These are phyloP conservation scores for Elegia similella DNA, from an alignment of 2,888 invertebrate species.

Conservation along the genomic window DNA sequence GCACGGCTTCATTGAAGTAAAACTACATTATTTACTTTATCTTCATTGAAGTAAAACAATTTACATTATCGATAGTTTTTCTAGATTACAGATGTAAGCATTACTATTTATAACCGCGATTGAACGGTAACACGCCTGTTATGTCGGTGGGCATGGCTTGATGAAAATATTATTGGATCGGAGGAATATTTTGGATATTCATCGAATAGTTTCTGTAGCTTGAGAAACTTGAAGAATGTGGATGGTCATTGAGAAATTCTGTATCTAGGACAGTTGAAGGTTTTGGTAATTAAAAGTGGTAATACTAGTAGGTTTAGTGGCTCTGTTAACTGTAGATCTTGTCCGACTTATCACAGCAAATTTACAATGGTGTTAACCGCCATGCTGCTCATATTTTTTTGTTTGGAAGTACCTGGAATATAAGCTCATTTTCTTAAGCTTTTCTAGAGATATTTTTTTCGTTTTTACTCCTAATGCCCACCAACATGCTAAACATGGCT, in stretches of 20 bases:
- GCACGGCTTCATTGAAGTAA: slow-evolving; percentile 16
- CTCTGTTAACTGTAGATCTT: too few relatives aligned
- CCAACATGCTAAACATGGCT: too few relatives aligned
- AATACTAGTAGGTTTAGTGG: too few relatives aligned
- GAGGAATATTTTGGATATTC: background rate
- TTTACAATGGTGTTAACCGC: too few relatives aligned
- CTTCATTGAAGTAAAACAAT: slow-evolving; percentile 52
- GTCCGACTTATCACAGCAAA: too few relatives aligned
- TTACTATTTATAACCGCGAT: slow-evolving; percentile 45
- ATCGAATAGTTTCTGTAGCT: background rate
- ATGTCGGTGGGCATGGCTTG: slow-evolving; percentile 28
- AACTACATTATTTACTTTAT: slow-evolving; percentile 12
- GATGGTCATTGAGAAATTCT: background rate
- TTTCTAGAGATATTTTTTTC: too few relatives aligned
- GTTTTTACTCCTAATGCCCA: too few relatives aligned
- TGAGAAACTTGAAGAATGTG: background rate
- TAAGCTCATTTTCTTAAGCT: too few relatives aligned
- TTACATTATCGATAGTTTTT: slow-evolving; percentile 56
- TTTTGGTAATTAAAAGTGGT: too few relatives aligned
- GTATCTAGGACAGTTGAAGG: too few relatives aligned
- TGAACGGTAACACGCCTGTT: slow-evolving; percentile 44
- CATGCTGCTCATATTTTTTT: too few relatives aligned
- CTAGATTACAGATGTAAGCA: slow-evolving; percentile 48
- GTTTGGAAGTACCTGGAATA: too few relatives aligned
- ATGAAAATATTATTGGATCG: slow-evolving; percentile 37